Percentiles rank a stretch among this genome's conserved stretches.
Conservation (phyloP, 2,797 vertebrate genomes). For the Cheirogaleus major region DNA sequence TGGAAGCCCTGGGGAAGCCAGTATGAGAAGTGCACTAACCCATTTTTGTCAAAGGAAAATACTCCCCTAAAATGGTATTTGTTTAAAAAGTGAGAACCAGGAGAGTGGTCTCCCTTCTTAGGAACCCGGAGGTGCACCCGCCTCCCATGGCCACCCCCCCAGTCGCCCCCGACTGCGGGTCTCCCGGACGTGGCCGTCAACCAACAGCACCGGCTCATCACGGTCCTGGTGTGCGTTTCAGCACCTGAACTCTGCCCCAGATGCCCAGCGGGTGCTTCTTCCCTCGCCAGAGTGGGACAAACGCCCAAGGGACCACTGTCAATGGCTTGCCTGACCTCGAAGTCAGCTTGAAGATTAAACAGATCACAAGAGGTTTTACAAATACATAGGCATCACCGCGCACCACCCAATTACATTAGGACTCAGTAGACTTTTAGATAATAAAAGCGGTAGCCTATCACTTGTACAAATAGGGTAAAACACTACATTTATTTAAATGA, state of each 20-base stretch:
- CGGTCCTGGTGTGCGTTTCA: too few relatives aligned
- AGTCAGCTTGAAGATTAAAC: neutral
- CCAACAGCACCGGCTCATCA: neutral
- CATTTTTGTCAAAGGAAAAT: neutral
- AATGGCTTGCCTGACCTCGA: neutral
- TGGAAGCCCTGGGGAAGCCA: neutral
- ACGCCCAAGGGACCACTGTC: neutral
- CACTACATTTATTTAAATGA: neutral
- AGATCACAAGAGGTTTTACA: neutral
- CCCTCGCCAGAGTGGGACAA: neutral
- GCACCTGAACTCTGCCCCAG: fast-evolving
- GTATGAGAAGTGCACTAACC: neutral
- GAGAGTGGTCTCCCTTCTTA: neutral
- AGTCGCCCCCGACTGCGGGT: fast-evolving
- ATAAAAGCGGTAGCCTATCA: neutral
- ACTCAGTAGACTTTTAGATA: neutral
- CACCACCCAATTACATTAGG: too few relatives aligned
- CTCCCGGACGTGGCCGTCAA: too few relatives aligned
- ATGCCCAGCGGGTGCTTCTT: neutral
- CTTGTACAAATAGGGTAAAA: neutral
- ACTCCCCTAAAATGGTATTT: neutral
- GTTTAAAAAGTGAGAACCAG: neutral
- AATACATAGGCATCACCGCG: fast-evolving
- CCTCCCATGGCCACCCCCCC: too few relatives aligned
- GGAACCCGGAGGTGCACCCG: too few relatives aligned